Percentiles rank a stretch among this genome's conserved stretches.
Evolutionary conservation across 2,113 vertebrate species (phyloP).

Genomic region (Cepphus grylle): DNA sequence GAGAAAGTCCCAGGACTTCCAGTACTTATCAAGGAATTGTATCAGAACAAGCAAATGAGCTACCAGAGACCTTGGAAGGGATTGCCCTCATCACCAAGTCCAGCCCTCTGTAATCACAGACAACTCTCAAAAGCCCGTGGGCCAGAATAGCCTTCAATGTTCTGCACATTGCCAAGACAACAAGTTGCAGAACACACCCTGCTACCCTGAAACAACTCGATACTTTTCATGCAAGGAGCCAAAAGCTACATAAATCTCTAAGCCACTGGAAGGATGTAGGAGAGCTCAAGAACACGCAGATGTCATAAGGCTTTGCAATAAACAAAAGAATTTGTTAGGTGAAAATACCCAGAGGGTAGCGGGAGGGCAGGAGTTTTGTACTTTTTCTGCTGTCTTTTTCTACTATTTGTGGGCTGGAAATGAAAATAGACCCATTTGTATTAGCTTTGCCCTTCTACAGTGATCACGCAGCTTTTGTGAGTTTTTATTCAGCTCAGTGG

Average conservation of each 20-base stretch:
- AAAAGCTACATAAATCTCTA: not conserved
- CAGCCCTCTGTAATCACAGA: not conserved
- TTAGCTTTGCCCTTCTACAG: not conserved
- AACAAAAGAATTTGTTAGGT: not conserved
- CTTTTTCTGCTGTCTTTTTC: not conserved
- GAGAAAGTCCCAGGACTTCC: not conserved
- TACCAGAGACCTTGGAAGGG: not conserved
- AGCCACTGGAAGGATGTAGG: not conserved
- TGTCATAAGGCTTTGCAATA: not conserved
- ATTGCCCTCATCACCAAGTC: not conserved
- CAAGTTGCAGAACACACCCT: not conserved
- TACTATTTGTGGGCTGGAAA: not conserved
- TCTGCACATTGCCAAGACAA: not conserved
- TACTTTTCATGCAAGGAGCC: not conserved
- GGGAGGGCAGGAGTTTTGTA: not conserved
- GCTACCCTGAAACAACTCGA: not conserved
- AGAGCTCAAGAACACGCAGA: not conserved
- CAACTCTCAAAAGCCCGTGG: not conserved
- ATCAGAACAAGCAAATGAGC: not conserved
- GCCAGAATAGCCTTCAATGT: not conserved
- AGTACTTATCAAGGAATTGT: not conserved
- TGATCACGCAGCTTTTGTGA: not conserved
- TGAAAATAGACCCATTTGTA: not conserved
- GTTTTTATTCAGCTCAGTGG: not conserved
- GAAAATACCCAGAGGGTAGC: not conserved